Evolutionary conservation across 2,113 vertebrate genomes (phyloP).

Genomic region (Haplotaxodon microlepis): DNA sequence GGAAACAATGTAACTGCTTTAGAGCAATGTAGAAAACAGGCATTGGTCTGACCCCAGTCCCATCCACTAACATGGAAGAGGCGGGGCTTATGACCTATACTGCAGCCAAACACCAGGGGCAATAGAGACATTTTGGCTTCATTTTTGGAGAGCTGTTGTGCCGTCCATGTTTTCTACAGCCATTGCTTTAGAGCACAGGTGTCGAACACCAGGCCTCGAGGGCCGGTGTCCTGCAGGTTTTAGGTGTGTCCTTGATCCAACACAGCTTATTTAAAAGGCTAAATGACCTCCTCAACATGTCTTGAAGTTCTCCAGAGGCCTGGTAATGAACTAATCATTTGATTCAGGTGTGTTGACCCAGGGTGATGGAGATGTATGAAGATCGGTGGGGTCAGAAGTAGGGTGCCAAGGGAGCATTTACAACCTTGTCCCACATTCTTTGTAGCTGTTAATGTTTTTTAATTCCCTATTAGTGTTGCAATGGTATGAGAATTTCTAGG

Average conservation of each 20-base stretch:
- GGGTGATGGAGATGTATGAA: neutral
- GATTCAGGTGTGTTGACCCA: neutral
- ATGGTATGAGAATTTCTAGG: neutral
- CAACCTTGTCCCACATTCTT: neutral
- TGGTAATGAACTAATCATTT: neutral
- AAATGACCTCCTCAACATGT: neutral
- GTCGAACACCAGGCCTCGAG: neutral
- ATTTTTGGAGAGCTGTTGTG: neutral
- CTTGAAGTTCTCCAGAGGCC: neutral
- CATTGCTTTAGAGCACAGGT: neutral
- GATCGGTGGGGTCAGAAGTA: neutral
- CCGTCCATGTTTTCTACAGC: fast-evolving
- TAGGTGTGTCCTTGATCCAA: neutral
- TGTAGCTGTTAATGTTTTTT: fast-evolving
- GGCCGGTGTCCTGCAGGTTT: neutral
- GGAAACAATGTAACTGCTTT: neutral
- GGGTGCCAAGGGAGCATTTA: neutral
- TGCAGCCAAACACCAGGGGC: neutral
- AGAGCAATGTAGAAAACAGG: neutral
- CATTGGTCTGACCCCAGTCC: neutral
- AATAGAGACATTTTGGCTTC: neutral
- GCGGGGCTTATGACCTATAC: neutral
- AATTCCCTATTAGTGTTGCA: neutral
- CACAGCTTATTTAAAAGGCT: neutral
- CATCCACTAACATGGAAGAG: neutral